These are phyloP conservation scores for Drosophila tripunctata DNA, from an alignment of 2,888 invertebrate genomes.

Conservation along the genomic window DNA sequence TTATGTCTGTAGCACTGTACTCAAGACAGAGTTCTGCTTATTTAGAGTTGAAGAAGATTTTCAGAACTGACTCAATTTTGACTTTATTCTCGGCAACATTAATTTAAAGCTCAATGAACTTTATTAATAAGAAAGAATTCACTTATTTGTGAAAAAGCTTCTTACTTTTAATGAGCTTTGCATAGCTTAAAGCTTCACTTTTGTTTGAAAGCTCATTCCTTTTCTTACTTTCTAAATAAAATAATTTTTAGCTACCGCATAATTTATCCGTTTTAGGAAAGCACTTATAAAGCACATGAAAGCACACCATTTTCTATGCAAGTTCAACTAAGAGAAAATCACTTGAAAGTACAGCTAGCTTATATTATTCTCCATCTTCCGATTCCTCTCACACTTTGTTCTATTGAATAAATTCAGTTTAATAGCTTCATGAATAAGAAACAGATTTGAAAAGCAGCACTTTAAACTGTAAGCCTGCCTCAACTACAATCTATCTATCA, in stretches of 20 bases:
- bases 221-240: neutral
- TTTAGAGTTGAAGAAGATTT: slow-evolving; percentile 12
- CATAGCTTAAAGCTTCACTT: neutral
- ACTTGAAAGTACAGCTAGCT: neutral
- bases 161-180: no score
- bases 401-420: slow-evolving; percentile 7
- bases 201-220: neutral
- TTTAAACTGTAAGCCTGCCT: neutral
- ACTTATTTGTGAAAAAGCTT: no score
- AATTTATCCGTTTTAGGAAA: neutral
- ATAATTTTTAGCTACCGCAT: neutral
- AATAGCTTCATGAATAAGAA: slow-evolving; percentile 16
- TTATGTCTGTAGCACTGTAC: neutral
- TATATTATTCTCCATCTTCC: neutral
- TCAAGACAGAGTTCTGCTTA: slow-evolving; percentile 2
- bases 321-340: neutral
- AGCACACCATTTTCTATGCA: neutral
- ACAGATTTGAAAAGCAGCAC: neutral
- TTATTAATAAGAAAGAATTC: no score
- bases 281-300: neutral
- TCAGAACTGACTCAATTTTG: neutral
- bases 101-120: no score
- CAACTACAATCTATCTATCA: neutral
- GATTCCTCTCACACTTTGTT: neutral
- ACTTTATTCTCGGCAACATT: no score